A percentile compares a stretch with the other conserved stretches of the same genome.
phyloP scores from a whole-genome alignment of 2,113 vertebrate genomes.

The Anoplopoma fimbria region DNA sequence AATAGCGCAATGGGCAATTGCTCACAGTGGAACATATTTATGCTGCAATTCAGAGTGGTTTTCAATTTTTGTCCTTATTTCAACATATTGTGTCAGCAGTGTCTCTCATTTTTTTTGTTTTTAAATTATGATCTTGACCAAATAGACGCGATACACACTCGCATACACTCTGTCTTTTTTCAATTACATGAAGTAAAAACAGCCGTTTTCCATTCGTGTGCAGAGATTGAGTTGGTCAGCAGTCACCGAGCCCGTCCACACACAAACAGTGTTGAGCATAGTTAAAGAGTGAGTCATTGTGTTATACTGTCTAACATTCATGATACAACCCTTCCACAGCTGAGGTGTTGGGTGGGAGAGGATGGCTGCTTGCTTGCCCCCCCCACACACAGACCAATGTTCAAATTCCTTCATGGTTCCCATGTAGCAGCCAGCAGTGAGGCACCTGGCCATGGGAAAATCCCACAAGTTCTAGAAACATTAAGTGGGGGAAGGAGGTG shows the following conservation, averaged over 20 bases:
- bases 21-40: background rate
- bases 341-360: constrained; percentile 15
- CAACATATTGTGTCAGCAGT: background rate
- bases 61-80: background rate
- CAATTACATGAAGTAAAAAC: background rate
- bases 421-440: constrained; percentile 21
- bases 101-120: background rate
- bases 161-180: background rate
- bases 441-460: constrained; percentile 62
- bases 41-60: background rate
- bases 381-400: background rate
- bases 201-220: constrained; percentile 34
- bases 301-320: constrained; percentile 12
- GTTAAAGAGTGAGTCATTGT: constrained; percentile 22
- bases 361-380: constrained; percentile 3
- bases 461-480: constrained; percentile 28
- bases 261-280: background rate
- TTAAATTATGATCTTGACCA: background rate
- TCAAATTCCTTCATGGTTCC: constrained; percentile 42
- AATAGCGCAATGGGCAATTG: background rate
- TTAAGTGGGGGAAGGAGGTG: constrained; percentile 9
- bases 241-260: background rate
- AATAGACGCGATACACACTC: background rate
- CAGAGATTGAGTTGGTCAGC: constrained; percentile 6
- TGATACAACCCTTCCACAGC: constrained; percentile 9